Base-by-base conservation (phyloP, 2,113 vertebrate genomes). In the Dunckerocampus dactyliophorus region DNA sequence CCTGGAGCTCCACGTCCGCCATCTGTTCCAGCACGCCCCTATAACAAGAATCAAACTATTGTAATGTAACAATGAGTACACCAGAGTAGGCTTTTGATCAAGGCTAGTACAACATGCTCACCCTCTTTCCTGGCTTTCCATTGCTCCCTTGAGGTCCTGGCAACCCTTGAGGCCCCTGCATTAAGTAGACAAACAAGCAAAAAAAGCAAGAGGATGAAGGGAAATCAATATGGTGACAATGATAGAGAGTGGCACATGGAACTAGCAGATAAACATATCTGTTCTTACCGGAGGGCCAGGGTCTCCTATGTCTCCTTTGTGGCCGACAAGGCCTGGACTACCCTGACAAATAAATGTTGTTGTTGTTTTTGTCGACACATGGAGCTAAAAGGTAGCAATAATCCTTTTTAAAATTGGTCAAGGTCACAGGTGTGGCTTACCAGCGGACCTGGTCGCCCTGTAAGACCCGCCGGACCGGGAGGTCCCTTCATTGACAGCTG, bases 1-100 rank as follows among this genome's bases (percentile, higher is more conserved):
- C 95, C 95, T 0, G 94, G 95, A 50, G 90, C 78, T 21, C 95
- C 95, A n/a, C 95, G 91, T 53, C 88, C 91, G 3, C 95, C 95
- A 0, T 97, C 94, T 0, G 88, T 75, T 81, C 95, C 95, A 0
- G 88, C 55, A 2, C 85, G 92, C 10, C 94, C 94, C 94, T 95
- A 59, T 22, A 45, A 59, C 8, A 59, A 47, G 5, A 31, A 45
- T 17, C 2, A 59, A 22, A 22, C 5, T 7, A 47, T 16, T 43
- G 12, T 1, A 14, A 2, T 43, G 17, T 49, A 49, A 49, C 15
- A 12, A 43, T 4, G 47, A 17, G 1, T 34, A 50, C 39, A 65
- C 59, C 48, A 53, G 43, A 68, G 17, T 9, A 31, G 55, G 45
- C 16, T 54, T 67, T 59, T 24, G 59, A 65, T 43, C 12, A 4